Base-by-base conservation (phyloP, 2,797 vertebrate genomes). In the Spea hammondii region DNA sequence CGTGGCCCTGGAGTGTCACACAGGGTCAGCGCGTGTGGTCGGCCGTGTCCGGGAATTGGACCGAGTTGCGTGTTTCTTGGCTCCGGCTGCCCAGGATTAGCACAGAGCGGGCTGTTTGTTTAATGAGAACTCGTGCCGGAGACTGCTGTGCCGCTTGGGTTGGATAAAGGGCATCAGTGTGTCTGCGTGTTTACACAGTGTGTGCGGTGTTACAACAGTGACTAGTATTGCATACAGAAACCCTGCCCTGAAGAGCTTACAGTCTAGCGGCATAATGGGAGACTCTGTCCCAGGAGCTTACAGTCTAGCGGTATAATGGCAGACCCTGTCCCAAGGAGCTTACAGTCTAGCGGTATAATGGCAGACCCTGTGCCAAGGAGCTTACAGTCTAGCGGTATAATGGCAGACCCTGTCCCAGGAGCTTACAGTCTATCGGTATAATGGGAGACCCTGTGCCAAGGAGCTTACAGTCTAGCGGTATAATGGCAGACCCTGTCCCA, bases 281-380 rank as follows among this genome's bases (percentile, higher is more conserved):
- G 65, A 48, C 10, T 14, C 49, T 70, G 48, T 70, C 12, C 67
- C 47, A 0, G 12, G 67, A 70, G 67, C 65, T 67, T 67, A 44
- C 65, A 67, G 48, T 67, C 65, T 45, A 5, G 7, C 17, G 5
- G 11, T 65, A 32, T 65, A 59, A 8, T 8, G 13, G 55, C 8
- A 44, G n/a, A 64, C 4, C 60, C 17, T 59, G 50, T 6, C 10
- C 50, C 50, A 51, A 10, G 5, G 50, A 51, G 5, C 50, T 51
- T 10, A 51, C 10, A 51, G 10, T 17, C 17, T 17, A 17, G 17
- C 17, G 17, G 17, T 17, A 17, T 17, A 17, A 17, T 17, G 17
- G 17, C 1, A 17, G 17, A 17, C 17, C 17, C 1, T 17, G 17
- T 17, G 1, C 17, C 17, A 17, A n/a, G 17, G 17, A 17, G 17